These are phyloP conservation scores for Lasioglossum marginatum DNA, from an alignment of 2,888 invertebrate species.

Conservation along the genomic window DNA sequence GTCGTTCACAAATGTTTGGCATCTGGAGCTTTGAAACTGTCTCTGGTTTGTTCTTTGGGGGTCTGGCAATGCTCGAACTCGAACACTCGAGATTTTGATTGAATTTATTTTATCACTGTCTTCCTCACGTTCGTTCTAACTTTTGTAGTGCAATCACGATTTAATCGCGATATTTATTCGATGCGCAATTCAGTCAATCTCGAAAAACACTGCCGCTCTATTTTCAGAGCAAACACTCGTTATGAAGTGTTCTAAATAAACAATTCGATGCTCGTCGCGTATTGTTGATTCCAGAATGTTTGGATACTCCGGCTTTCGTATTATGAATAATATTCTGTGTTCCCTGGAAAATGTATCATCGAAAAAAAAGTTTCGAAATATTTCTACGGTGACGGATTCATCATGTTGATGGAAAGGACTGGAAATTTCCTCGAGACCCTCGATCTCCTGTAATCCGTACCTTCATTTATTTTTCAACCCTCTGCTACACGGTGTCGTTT, in stretches of 20 bases:
- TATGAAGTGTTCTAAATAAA: no score
- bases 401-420: background rate
- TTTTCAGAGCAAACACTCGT: background rate
- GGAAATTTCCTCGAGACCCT: background rate
- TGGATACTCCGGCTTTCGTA: background rate
- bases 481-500: background rate
- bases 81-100: background rate
- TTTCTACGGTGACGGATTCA: background rate
- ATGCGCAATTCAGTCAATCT: background rate
- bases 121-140: background rate
- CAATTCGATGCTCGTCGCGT: background rate
- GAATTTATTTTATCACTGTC: background rate
- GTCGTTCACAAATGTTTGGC: conserved; percentile 23
- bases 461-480: conserved; percentile 1
- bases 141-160: background rate
- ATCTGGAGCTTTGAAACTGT: conserved; percentile 24
- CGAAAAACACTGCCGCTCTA: background rate
- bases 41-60: conserved; percentile 16
- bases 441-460: background rate
- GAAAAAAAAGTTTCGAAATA: background rate
- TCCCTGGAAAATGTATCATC: background rate
- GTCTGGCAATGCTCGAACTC: background rate
- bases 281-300: background rate
- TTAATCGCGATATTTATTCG: background rate
- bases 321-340: background rate